phyloP scores from a whole-genome alignment of 1,140 invertebrate genomes.

The Lutraria rhynchaena region DNA sequence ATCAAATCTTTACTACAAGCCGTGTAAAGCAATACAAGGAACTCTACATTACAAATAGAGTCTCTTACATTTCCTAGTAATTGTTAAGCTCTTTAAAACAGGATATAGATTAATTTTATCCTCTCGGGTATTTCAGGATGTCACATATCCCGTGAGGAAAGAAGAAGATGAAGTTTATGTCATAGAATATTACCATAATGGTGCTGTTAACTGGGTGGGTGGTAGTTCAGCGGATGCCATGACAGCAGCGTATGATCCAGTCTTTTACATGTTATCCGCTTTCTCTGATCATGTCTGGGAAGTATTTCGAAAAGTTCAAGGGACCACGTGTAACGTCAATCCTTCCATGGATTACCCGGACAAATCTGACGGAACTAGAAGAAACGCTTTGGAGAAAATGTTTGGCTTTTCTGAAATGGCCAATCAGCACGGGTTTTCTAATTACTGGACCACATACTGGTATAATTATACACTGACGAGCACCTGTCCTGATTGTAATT shows the following conservation, averaged over 20 bases:
- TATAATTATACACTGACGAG: conserved; percentile 29
- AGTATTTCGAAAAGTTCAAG: conserved; percentile 4
- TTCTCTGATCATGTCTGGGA: conserved; percentile 40
- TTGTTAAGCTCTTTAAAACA: too few relatives aligned
- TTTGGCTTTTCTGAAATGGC: conserved; percentile 18
- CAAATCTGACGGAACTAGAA: background rate
- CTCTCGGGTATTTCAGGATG: conserved; percentile 40
- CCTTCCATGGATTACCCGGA: conserved; percentile 25
- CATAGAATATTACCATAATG: conserved; percentile 40
- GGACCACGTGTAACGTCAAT: background rate
- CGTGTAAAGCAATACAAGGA: too few relatives aligned
- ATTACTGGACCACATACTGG: conserved; percentile 36
- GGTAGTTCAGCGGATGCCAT: background rate
- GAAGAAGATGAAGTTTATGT: conserved; percentile 36
- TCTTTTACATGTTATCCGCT: conserved; percentile 37
- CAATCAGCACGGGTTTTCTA: conserved; percentile 4
- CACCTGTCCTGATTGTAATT: conserved; percentile 33
- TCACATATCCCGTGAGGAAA: conserved; percentile 10
- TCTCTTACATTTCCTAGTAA: too few relatives aligned
- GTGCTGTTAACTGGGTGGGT: conserved; percentile 42
- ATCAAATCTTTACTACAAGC: too few relatives aligned
- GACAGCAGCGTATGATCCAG: conserved; percentile 39
- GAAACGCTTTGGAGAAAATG: background rate
- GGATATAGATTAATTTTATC: too few relatives aligned
- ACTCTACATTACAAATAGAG: too few relatives aligned